A percentile compares a stretch with the other conserved stretches of the same genome.
These are phyloP conservation scores for Pempheris klunzingeri DNA, from an alignment of 2,797 vertebrate genomes.

Conservation along the genomic window DNA sequence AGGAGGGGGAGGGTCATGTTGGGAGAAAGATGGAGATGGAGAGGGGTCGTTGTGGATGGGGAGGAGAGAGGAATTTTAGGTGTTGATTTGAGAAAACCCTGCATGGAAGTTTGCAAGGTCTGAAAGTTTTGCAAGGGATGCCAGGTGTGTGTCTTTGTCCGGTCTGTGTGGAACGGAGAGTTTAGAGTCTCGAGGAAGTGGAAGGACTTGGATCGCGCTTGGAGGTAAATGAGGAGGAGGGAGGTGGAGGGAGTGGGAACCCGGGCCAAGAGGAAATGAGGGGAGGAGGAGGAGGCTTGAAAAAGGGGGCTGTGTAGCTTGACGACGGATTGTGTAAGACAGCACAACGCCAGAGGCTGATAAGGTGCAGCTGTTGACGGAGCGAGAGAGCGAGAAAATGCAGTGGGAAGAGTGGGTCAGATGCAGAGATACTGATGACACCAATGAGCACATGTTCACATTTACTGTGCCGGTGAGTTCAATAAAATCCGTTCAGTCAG, in stretches of 20 bases:
- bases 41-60: constrained; percentile 1
- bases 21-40: constrained; percentile 48
- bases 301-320: constrained; percentile 53
- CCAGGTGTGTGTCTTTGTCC: constrained; percentile 34
- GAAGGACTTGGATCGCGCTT: constrained; percentile 40
- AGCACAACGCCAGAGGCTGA: constrained; percentile 74
- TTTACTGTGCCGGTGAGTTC: constrained; percentile 46
- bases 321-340: constrained; percentile 72
- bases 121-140: too few species aligned
- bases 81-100: neutral
- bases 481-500: constrained; percentile 48
- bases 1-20: constrained; percentile 74
- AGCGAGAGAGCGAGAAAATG: constrained; percentile 27
- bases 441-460: constrained; percentile 50
- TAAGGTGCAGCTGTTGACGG: constrained; percentile 83
- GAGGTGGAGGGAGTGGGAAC: constrained; percentile 53
- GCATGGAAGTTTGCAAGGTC: too few species aligned
- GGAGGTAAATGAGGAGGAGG: constrained; percentile 61
- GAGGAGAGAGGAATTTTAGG: neutral
- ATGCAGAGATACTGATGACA: constrained; percentile 39
- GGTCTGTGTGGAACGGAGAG: constrained; percentile 7
- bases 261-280: constrained; percentile 72
- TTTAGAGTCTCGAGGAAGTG: constrained; percentile 29
- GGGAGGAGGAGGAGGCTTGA: constrained; percentile 51
- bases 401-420: constrained; percentile 29